These are phyloP conservation scores for Pseudocheirus occidentalis DNA, from an alignment of 2,797 vertebrate species.

Conservation along the genomic window DNA sequence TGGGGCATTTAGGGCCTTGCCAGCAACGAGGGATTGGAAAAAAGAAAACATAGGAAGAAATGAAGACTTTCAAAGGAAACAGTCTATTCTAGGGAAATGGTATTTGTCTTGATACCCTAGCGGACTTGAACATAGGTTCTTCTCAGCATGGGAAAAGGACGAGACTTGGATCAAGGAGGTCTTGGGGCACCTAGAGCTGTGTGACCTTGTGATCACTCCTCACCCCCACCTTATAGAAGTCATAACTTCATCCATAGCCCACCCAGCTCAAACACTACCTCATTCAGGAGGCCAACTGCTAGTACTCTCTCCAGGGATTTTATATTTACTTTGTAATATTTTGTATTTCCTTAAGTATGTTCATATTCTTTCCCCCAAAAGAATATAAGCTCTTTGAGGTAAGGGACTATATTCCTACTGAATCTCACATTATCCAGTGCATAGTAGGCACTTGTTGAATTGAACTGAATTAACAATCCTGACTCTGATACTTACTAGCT, in stretches of 20 bases:
- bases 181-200: background rate
- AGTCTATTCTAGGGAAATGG: background rate
- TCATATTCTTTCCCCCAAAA: background rate
- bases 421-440: background rate
- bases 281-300: background rate
- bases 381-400: background rate
- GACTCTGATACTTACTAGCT: background rate
- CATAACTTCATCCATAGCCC: background rate
- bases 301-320: background rate
- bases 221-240: background rate
- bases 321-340: background rate
- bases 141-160: background rate
- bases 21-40: background rate
- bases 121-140: background rate
- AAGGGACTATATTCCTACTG: background rate
- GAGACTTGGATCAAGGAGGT: background rate
- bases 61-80: slow-evolving; percentile 24
- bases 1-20: background rate
- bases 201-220: background rate
- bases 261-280: background rate
- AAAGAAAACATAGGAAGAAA: background rate
- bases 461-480: background rate
- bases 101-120: background rate
- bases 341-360: background rate
- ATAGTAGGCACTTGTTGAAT: background rate